Evolutionary conservation across 2,888 invertebrate genomes (phyloP), one percentile per base, ranked within the genome.

Genomic region (Orgyia antiqua): DNA sequence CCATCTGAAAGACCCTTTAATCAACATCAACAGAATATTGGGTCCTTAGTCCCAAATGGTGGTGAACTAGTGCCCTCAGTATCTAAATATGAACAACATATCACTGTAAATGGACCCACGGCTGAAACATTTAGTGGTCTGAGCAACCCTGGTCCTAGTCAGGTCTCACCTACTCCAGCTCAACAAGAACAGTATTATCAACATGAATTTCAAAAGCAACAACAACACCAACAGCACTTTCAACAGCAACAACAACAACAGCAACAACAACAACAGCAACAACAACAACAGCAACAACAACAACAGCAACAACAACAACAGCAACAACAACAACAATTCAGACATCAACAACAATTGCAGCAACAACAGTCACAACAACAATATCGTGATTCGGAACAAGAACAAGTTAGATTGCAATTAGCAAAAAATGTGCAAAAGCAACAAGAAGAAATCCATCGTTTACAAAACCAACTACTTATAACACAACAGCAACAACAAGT

Each of bases 61-160:
- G 93, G 93, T 1, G 93, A 94, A 72, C 80, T 94, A 21, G 88
- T 94, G 10, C 90, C 92, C 32, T 90, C 94, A 10, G 89, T 94
- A 35, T 91, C 94, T 4, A 93, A 93, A 76, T 91, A 89, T 45
- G 94, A 95, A 70, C 93, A 94, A 50, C 94, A 94, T 51, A 88
- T 92, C 41, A 89, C 92, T 8, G 84, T 90, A n/a, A 75, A 79
- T 51, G 77, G 72, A 24, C 66, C 79, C 28, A 68, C 70, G 25
- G 44, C 53, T 29, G 57, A 70, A 56, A 49, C 70, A 10, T 70
- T 68, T 39, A 69, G 55, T 42, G 64, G 63, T 8, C 55, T 80
- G 10, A 67, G 59, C 46, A 66, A 65, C 24, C 32, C 67, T 33
- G 52, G 46, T 39, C 41, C 61, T 47, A 45, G 55, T 51, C 38